These are phyloP conservation scores for Ataeniobius toweri DNA, from an alignment of 2,797 vertebrate species.

Conservation along the genomic window DNA sequence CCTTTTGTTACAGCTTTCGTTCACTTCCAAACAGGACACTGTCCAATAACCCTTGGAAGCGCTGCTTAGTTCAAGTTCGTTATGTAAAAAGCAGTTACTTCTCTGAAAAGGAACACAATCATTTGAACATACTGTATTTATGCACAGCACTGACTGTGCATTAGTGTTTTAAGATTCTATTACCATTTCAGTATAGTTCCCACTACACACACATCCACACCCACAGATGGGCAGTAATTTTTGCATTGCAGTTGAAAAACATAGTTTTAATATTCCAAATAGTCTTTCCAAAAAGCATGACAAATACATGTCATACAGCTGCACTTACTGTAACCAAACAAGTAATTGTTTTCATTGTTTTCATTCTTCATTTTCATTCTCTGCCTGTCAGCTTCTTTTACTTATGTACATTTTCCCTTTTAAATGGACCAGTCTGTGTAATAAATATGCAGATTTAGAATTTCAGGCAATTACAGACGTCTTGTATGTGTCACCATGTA, in stretches of 20 bases:
- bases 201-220: background rate
- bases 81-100: background rate
- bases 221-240: background rate
- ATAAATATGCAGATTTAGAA: conserved; percentile 30
- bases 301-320: background rate
- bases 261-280: background rate
- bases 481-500: conserved; percentile 17
- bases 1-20: background rate
- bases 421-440: conserved; percentile 24
- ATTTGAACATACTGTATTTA: background rate
- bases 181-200: background rate
- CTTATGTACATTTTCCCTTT: background rate
- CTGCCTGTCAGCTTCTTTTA: background rate
- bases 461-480: conserved; percentile 21
- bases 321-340: background rate
- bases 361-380: no score
- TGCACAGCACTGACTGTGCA: background rate
- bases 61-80: background rate
- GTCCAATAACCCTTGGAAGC: background rate
- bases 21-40: background rate
- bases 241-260: background rate
- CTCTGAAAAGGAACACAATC: background rate
- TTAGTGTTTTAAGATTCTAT: background rate
- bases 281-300: background rate
- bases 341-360: background rate